A percentile compares a stretch with the other conserved stretches of the same genome.
Conservation (phyloP, 1,140 invertebrate species). For the Geopemphigus sp. region DNA sequence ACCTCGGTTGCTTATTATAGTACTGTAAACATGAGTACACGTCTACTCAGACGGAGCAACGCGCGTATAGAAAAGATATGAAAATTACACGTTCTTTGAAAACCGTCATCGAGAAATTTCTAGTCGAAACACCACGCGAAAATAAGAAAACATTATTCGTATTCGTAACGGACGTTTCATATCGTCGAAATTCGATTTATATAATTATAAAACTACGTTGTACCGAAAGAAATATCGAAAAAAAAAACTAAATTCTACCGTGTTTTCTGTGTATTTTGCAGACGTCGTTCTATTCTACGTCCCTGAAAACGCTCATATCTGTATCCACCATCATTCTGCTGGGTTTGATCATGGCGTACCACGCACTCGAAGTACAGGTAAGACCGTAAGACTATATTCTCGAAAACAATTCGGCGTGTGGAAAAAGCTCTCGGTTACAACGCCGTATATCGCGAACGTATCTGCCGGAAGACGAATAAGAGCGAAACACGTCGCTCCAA, state of each 20-base stretch:
- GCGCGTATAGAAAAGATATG: not conserved
- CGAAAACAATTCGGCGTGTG: not conserved
- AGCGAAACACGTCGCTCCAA: not conserved
- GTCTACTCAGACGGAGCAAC: not conserved
- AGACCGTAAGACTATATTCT: constrained; percentile 52
- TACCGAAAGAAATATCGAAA: not conserved
- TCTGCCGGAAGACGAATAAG: too few relatives aligned
- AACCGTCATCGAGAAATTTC: not conserved
- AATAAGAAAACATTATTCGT: not conserved
- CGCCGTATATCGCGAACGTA: too few relatives aligned
- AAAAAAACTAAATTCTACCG: constrained; percentile 30
- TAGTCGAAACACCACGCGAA: not conserved
- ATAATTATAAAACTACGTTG: not conserved
- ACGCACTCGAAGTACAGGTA: constrained; percentile 99
- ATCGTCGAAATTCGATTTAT: constrained; percentile 22
- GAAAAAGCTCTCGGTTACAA: too few relatives aligned
- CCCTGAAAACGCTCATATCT: constrained; percentile 96
- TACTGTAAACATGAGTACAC: not conserved
- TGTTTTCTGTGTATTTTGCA: constrained; percentile 61
- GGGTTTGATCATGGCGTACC: constrained; percentile 98
- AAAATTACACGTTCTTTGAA: constrained; percentile 24
- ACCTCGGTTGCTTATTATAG: not conserved
- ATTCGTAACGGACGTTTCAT: too few relatives aligned
- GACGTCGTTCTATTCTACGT: constrained; percentile 92
- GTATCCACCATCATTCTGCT: constrained; percentile 97